These are phyloP conservation scores for roundworm (Caenorhabditis elegans) DNA, from an alignment of 1,140 invertebrate genomes.

Conservation along the genomic window DNA sequence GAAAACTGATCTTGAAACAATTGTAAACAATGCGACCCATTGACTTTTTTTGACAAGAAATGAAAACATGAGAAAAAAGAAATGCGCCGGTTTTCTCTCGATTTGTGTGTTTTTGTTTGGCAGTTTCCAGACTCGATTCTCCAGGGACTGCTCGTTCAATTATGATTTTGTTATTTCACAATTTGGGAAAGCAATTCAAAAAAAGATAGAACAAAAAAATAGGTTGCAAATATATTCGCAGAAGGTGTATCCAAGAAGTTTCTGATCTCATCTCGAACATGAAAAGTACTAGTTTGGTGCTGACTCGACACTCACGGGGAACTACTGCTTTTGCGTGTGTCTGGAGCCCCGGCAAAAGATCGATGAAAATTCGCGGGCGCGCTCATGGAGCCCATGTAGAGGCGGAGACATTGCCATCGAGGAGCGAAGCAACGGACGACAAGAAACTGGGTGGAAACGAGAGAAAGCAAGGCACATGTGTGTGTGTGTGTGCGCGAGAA, in stretches of 20 bases:
- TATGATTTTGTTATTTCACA: not conserved
- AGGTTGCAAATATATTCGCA: not conserved
- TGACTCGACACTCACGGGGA: not conserved
- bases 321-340: not conserved
- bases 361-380: slow-evolving; percentile 19
- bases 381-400: slow-evolving; percentile 2
- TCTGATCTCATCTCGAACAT: not conserved
- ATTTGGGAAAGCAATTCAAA: not conserved
- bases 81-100: not conserved
- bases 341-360: slow-evolving; percentile 5
- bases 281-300: slow-evolving; percentile 21
- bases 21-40: too few species aligned
- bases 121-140: not conserved
- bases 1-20: too few species aligned
- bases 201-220: not conserved
- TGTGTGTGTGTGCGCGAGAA: not conserved
- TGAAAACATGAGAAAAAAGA: not conserved
- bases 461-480: too few species aligned
- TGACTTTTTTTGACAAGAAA: too few species aligned
- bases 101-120: not conserved
- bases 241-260: too few species aligned
- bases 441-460: not conserved
- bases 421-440: not conserved
- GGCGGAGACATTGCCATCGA: slow-evolving; percentile 2
- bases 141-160: not conserved